Evolutionary conservation across 1,140 invertebrate genomes (phyloP), one percentile per base, ranked within the genome.

Genomic region (Drosophila navojoa): DNA sequence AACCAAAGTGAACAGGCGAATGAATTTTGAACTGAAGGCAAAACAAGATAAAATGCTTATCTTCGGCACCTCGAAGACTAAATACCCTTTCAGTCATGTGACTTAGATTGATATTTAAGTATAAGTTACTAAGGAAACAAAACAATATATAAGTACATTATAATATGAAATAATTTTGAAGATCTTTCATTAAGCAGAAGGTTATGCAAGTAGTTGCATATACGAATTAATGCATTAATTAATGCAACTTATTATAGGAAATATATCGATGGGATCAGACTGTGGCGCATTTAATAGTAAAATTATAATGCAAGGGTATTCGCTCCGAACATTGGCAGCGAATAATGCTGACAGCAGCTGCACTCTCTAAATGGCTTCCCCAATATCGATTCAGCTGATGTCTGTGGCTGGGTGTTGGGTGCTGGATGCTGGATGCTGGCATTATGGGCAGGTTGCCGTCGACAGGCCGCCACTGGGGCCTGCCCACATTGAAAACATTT

Each of bases 401-500:
- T 59, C 62, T 64, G 35, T 11, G 11, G 35, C 35, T 38, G 6
- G 32, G 32, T 35, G 32, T 7, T 35, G 6, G 59, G 57, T 15
- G 49, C 19, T 59, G 55, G 75, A 3, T 38, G 54, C 42, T 32
- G 45, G 19, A 6, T 52, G 32, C 44, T 40, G 47, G 78, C 73
- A 68, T 54, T 69, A 77, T 72, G 76, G 72, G 53, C 73, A 71
- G 72, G 71, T 80, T 54, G 59, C 50, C 77, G 77, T 53, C 76
- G 77, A 78, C 76, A 73, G 63, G 77, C 73, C 61, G 63, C 52
- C 44, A 47, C 4, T 53, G 62, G 19, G 71, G 42, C 44, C 59
- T 29, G 40, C 52, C 66, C 53, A 40, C 62, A 66, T 71, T 71
- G 84, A 80, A 84, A 74, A 85, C 77, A 85, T 81, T 80, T 85